Conservation (phyloP, 2,888 invertebrate genomes). For the Drosophila niveifrons region DNA sequence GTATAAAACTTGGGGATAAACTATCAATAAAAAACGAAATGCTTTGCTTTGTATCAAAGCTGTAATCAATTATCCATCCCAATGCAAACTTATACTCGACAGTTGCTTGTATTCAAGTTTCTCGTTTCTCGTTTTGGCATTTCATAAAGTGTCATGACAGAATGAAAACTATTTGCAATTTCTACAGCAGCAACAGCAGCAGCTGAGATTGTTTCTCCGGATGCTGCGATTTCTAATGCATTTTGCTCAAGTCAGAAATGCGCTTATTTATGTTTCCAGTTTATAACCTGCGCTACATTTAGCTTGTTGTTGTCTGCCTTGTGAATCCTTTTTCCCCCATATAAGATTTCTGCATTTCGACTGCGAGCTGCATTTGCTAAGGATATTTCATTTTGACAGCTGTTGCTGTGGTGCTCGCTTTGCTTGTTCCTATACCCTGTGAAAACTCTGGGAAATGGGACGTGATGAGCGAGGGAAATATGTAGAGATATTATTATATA, state of each 20-base stretch:
- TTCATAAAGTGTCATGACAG: conserved; percentile 49
- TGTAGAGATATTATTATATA: no score
- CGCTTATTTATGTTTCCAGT: conserved; percentile 48
- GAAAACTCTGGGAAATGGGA: no score
- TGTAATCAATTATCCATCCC: conserved; percentile 49
- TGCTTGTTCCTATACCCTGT: not conserved
- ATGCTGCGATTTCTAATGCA: conserved; percentile 13
- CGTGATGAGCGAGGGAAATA: no score
- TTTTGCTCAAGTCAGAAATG: conserved; percentile 41
- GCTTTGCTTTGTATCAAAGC: conserved; percentile 12
- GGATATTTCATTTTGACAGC: conserved; percentile 52
- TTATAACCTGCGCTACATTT: conserved; percentile 39
- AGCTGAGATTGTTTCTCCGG: conserved; percentile 31
- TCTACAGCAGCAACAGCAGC: not conserved
- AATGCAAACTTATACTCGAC: not conserved
- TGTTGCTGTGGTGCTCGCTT: conserved; percentile 7
- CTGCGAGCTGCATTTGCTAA: conserved; percentile 8
- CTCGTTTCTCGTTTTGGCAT: conserved; percentile 19
- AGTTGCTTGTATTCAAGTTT: conserved; percentile 26
- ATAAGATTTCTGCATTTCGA: conserved; percentile 24
- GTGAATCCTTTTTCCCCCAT: not conserved
- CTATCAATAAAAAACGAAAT: conserved; percentile 31
- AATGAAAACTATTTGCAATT: conserved; percentile 58
- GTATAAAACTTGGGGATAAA: conserved; percentile 9
- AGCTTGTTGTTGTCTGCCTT: not conserved